Conservation (phyloP, 2,888 invertebrate genomes). For the Hyposoter didymator region DNA sequence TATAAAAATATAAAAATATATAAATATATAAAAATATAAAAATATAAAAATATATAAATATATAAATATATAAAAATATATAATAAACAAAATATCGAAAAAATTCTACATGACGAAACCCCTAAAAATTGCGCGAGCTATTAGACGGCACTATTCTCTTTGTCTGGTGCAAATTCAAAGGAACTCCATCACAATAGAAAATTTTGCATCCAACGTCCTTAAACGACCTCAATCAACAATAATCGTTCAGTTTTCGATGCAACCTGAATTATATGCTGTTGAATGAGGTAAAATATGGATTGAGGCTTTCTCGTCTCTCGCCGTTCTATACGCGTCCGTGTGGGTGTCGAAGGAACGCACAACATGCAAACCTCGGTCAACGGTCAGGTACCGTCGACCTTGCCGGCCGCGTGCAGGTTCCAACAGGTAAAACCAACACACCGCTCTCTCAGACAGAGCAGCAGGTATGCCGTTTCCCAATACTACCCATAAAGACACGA, state of each 20-base stretch:
- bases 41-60: too few species aligned
- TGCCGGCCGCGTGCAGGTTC: conserved; percentile 80
- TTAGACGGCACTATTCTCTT: too few species aligned
- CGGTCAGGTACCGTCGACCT: conserved; percentile 80
- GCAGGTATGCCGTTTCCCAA: conserved; percentile 67
- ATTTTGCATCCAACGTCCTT: too few species aligned
- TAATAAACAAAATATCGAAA: too few species aligned
- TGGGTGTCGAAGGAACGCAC: conserved; percentile 10
- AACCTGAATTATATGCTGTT: not conserved
- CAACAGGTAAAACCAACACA: conserved; percentile 74
- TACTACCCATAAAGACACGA: conserved; percentile 9
- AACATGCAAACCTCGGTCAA: conserved; percentile 65
- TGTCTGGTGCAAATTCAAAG: too few species aligned
- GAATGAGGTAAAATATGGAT: not conserved
- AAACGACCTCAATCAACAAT: not conserved
- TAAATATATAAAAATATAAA: too few species aligned
- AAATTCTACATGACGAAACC: too few species aligned
- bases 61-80: too few species aligned
- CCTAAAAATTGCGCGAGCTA: too few species aligned
- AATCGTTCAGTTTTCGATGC: not conserved
- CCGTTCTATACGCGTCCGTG: not conserved
- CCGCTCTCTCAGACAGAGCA: conserved; percentile 44
- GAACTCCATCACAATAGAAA: too few species aligned
- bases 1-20: too few species aligned
- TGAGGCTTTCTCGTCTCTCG: not conserved